Percentiles rank a stretch among this genome's conserved stretches.
phyloP scores from a whole-genome alignment of 2,888 invertebrate species.

The Odontocerum albicorne region DNA sequence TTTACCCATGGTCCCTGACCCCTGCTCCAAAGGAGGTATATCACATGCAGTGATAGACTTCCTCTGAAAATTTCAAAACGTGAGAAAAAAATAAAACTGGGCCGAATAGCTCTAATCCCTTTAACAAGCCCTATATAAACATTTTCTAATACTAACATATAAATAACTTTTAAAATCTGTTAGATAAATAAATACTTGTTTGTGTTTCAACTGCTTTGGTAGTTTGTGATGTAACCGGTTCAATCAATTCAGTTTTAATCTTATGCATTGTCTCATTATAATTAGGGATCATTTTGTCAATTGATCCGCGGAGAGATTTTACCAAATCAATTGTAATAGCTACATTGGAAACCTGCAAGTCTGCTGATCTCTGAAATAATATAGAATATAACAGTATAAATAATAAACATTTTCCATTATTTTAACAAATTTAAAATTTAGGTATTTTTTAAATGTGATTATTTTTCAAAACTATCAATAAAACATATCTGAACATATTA shows the following conservation, averaged over 20 bases:
- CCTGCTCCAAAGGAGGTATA: too few relatives aligned
- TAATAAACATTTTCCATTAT: too few relatives aligned
- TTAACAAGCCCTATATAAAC: too few relatives aligned
- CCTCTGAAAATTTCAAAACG: too few relatives aligned
- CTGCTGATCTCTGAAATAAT: background rate
- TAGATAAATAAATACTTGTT: too few relatives aligned
- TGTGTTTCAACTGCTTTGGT: conserved; percentile 55
- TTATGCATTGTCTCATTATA: conserved; percentile 62
- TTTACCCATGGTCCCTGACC: too few relatives aligned
- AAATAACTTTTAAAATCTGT: too few relatives aligned
- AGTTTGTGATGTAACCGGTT: conserved; percentile 56
- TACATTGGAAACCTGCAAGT: background rate
- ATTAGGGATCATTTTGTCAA: conserved; percentile 67
- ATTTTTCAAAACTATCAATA: background rate
- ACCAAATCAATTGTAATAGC: background rate
- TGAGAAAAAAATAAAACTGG: too few relatives aligned
- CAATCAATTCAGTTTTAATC: conserved; percentile 66
- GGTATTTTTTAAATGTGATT: background rate
- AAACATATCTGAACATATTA: background rate
- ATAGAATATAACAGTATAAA: background rate
- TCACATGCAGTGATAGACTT: too few relatives aligned
- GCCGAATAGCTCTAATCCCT: too few relatives aligned
- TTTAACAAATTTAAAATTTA: too few relatives aligned
- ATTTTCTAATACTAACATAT: too few relatives aligned
- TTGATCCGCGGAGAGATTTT: conserved; percentile 48